Evolutionary conservation across 2,888 invertebrate genomes (phyloP).

Genomic region (Tiliacea citrago): DNA sequence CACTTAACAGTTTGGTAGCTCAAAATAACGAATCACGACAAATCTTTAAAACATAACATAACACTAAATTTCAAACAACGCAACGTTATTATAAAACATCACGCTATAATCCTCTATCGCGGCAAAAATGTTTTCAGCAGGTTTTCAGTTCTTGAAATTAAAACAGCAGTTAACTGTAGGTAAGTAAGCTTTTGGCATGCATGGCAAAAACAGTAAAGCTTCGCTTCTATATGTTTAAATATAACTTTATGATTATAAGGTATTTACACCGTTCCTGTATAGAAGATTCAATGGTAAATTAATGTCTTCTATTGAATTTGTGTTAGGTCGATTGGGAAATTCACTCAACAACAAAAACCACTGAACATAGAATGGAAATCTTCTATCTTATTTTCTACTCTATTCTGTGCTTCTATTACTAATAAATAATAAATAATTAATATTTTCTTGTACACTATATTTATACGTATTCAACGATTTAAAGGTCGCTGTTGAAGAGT

Average conservation of each 20-base stretch:
- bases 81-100: constrained; percentile 51
- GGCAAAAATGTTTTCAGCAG: constrained; percentile 53
- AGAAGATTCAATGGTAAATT: constrained; percentile 37
- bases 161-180: constrained; percentile 55
- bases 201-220: constrained; percentile 75
- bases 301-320: not conserved
- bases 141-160: constrained; percentile 48
- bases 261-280: constrained; percentile 45
- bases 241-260: constrained; percentile 7
- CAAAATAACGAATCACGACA: constrained; percentile 58
- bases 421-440: constrained; percentile 29
- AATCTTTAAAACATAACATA: constrained; percentile 63
- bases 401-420: constrained; percentile 32
- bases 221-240: constrained; percentile 72
- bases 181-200: constrained; percentile 71
- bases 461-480: constrained; percentile 70
- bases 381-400: constrained; percentile 19
- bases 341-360: constrained; percentile 30
- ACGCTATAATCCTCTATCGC: constrained; percentile 71
- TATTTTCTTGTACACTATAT: constrained; percentile 33
- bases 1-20: constrained; percentile 69
- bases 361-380: constrained; percentile 24
- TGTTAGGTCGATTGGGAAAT: constrained; percentile 11
- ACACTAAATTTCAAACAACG: constrained; percentile 67
- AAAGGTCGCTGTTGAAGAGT: constrained; percentile 87